These are phyloP conservation scores for Hyaena hyaena DNA, from an alignment of 2,113 vertebrate genomes.

Conservation along the genomic window DNA sequence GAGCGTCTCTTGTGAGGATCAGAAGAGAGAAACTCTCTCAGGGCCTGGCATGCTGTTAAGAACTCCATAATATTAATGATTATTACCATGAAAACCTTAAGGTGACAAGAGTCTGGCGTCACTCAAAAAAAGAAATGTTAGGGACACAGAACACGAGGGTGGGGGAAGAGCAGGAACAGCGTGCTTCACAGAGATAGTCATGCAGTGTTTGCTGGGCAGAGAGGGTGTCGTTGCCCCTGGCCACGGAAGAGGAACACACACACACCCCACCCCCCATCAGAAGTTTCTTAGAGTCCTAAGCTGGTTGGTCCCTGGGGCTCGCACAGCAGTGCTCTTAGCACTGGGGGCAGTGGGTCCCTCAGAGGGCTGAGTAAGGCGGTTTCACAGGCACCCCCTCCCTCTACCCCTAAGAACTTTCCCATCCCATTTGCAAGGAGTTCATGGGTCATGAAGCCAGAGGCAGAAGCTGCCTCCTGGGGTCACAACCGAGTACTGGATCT, in stretches of 20 bases:
- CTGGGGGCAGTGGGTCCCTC: neutral
- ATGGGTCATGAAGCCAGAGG: neutral
- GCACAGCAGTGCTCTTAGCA: neutral
- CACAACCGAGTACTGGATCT: neutral
- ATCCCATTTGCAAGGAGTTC: neutral
- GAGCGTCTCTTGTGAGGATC: neutral
- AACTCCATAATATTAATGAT: neutral
- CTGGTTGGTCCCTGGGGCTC: neutral
- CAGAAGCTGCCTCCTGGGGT: neutral
- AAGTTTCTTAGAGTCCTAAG: neutral
- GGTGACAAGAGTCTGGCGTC: neutral
- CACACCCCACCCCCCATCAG: neutral
- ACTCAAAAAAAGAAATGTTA: neutral
- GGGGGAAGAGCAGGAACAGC: neutral
- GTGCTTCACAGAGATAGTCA: rapidly evolving
- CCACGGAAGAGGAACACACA: neutral
- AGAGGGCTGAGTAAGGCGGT: neutral
- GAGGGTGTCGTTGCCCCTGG: neutral
- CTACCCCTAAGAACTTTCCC: neutral
- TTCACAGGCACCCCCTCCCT: neutral
- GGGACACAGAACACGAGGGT: neutral
- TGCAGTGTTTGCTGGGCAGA: neutral
- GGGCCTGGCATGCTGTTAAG: neutral
- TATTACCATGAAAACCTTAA: neutral
- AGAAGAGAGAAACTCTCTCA: neutral